Evolutionary conservation across 2,113 vertebrate species (phyloP).

Genomic region (Pelmatolapia mariae): DNA sequence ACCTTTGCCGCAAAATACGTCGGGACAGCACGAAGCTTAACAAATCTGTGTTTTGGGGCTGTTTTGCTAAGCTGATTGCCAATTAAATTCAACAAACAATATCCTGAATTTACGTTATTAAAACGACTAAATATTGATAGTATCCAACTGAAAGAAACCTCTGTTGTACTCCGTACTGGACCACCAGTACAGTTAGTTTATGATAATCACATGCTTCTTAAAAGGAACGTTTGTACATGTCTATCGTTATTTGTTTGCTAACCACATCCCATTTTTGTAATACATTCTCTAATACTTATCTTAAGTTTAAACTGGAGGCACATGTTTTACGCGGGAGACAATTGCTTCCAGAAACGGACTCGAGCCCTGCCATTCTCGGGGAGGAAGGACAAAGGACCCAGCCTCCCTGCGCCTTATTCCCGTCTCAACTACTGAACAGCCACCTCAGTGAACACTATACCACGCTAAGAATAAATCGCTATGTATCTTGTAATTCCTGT

Average conservation of each 20-base stretch:
- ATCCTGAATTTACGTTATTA: background rate
- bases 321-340: background rate
- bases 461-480: background rate
- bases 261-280: background rate
- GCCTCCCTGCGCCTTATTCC: slow-evolving; percentile 20
- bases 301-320: background rate
- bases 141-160: background rate
- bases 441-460: background rate
- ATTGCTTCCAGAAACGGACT: background rate
- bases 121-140: background rate
- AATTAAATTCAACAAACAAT: background rate
- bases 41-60: background rate
- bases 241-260: background rate
- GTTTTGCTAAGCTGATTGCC: background rate
- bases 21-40: background rate
- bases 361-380: slow-evolving; percentile 4
- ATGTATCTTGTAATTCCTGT: background rate
- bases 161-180: background rate
- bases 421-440: slow-evolving; percentile 17
- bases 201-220: background rate
- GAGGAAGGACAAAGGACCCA: slow-evolving; percentile 59
- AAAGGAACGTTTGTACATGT: background rate
- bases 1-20: background rate
- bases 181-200: background rate
- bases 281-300: background rate